Conservation (phyloP, 2,888 invertebrate species). For the Drosophila nr. fundita region DNA sequence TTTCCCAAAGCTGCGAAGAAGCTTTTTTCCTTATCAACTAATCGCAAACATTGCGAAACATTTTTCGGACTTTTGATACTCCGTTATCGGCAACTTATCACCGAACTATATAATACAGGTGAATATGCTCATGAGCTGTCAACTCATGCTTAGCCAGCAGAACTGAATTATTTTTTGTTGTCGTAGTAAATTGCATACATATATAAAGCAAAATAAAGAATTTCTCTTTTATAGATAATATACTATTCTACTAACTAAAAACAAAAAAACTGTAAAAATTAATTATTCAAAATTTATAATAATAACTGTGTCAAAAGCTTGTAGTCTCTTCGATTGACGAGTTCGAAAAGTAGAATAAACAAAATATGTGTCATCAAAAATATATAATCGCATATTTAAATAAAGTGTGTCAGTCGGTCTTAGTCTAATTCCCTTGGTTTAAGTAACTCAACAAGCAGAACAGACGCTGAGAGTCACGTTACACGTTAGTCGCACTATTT, state of each 20-base stretch:
- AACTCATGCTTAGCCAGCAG: constrained; percentile 8
- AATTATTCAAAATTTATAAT: neutral
- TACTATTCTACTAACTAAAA: neutral
- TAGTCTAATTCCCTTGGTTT: neutral
- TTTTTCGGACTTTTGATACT: neutral
- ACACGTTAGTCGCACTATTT: too few species aligned
- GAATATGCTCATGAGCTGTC: neutral
- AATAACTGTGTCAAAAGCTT: neutral
- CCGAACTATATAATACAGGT: constrained; percentile 6
- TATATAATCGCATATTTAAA: neutral
- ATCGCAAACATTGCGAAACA: neutral
- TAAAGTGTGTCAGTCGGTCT: neutral
- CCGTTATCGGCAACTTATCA: too few species aligned
- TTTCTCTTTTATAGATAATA: neutral
- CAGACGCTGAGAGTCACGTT: too few species aligned
- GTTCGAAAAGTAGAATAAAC: neutral
- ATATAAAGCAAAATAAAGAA: neutral
- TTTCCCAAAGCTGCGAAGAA: too few species aligned
- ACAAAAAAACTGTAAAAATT: neutral
- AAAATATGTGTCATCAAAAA: neutral
- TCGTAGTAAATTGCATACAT: neutral
- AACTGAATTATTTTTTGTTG: neutral
- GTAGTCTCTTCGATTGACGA: neutral
- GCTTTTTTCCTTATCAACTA: neutral
- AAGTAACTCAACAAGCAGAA: neutral